Evolutionary conservation across 2,888 invertebrate genomes (phyloP).

Genomic region (Zaprionus lineosus): DNA sequence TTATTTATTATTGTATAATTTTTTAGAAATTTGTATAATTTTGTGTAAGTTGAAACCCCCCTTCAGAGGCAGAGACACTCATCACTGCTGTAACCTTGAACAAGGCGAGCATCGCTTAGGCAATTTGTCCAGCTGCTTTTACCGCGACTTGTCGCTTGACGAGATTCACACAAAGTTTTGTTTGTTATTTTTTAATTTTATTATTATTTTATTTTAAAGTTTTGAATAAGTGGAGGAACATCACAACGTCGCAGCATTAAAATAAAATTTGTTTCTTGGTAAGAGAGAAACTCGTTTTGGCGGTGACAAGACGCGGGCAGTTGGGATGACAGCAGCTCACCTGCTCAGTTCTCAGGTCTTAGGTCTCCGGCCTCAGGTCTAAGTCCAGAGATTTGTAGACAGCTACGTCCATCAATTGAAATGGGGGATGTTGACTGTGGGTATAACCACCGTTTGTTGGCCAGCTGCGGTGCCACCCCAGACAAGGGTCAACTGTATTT

Average conservation of each 20-base stretch:
- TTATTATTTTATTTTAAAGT: constrained; percentile 19
- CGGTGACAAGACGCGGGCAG: constrained; percentile 16
- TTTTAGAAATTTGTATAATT: too few relatives aligned
- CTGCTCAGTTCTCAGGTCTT: constrained; percentile 19
- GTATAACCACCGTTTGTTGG: constrained; percentile 1
- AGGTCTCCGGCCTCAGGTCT: constrained; percentile 18
- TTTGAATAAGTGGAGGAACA: constrained; percentile 43
- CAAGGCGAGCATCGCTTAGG: constrained; percentile 24
- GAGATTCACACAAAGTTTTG: constrained; percentile 49
- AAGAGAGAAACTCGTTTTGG: constrained; percentile 53
- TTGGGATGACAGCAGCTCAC: constrained; percentile 39
- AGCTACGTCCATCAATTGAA: constrained; percentile 20
- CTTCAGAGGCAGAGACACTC: background rate
- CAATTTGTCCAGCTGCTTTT: constrained; percentile 45
- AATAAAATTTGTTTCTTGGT: constrained; percentile 32
- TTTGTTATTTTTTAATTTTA: constrained; percentile 6
- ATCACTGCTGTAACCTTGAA: constrained; percentile 23
- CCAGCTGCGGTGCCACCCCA: constrained; percentile 34
- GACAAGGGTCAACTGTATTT: background rate
- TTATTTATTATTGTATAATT: background rate
- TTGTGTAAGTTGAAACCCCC: constrained; percentile 5
- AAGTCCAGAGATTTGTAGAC: constrained; percentile 12
- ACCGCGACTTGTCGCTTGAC: constrained; percentile 30
- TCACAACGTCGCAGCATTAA: constrained; percentile 16
- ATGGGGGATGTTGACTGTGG: constrained; percentile 2